phyloP scores from a whole-genome alignment of 2,113 vertebrate genomes.

The Sylvietta virens region DNA sequence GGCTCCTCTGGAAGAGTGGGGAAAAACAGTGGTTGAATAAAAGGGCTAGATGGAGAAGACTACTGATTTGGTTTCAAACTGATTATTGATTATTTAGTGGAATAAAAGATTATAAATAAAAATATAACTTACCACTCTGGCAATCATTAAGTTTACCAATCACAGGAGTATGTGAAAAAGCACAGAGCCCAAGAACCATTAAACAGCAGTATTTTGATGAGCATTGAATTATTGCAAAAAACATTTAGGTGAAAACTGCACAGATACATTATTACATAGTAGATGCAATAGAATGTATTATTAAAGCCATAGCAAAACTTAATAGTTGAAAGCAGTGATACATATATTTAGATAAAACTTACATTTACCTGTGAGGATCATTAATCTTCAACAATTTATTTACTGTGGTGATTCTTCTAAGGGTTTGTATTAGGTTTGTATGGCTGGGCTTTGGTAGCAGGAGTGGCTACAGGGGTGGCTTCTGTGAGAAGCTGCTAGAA shows the following conservation, averaged over 20 bases:
- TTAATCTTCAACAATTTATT: neutral
- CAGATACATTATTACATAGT: neutral
- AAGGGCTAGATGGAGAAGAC: neutral
- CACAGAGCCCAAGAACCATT: neutral
- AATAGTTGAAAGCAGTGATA: neutral
- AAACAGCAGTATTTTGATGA: neutral
- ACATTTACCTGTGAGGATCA: neutral
- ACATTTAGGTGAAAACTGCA: neutral
- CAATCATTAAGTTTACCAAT: neutral
- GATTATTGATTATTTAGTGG: neutral
- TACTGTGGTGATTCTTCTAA: neutral
- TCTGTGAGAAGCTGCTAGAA: neutral
- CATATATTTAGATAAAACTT: neutral
- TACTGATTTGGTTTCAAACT: neutral
- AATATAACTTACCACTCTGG: neutral
- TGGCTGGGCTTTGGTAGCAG: neutral
- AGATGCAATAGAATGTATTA: neutral
- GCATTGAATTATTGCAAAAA: neutral
- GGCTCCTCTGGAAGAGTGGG: neutral
- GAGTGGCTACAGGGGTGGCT: too few species aligned
- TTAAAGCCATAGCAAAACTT: neutral
- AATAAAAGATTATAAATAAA: neutral
- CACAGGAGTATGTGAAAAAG: neutral
- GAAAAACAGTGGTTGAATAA: neutral
- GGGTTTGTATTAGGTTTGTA: neutral